Conservation (phyloP, 2,797 vertebrate genomes). For the Synanceia verrucosa region DNA sequence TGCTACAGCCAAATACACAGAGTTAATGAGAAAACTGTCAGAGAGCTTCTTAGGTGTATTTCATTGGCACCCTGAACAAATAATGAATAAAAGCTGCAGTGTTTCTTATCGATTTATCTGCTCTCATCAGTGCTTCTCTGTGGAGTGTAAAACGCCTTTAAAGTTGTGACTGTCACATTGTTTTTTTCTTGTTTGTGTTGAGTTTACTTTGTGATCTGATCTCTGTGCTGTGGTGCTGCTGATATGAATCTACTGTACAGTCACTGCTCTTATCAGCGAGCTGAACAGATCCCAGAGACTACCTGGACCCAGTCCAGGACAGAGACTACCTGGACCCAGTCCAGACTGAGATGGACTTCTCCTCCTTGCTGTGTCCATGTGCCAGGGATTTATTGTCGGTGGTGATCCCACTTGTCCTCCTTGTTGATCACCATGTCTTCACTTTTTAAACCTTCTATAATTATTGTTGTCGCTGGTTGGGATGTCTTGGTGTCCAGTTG, state of each 20-base stretch:
- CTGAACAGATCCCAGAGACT: neutral
- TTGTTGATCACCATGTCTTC: neutral
- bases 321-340: constrained; percentile 2
- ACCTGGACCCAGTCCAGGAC: constrained; percentile 7
- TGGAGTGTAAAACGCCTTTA: constrained; percentile 33
- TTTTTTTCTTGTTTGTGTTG: constrained; percentile 19
- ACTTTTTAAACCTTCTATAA: neutral
- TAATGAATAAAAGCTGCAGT: constrained; percentile 11
- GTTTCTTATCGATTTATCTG: constrained; percentile 30
- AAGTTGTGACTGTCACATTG: constrained; percentile 1
- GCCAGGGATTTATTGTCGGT: constrained; percentile 19
- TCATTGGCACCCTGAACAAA: constrained; percentile 16
- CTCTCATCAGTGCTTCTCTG: constrained; percentile 13
- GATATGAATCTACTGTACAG: neutral
- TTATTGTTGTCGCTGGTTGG: neutral
- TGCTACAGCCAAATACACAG: neutral
- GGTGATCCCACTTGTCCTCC: neutral
- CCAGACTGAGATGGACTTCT: neutral
- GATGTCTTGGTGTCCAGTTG: neutral
- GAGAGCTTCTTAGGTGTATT: constrained; percentile 15
- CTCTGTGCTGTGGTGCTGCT: neutral
- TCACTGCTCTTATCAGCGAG: constrained; percentile 6
- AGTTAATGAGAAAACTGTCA: constrained; percentile 7
- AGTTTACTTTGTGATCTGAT: constrained; percentile 17
- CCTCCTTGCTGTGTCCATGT: constrained; percentile 16